Evolutionary conservation across 1,140 invertebrate species (phyloP), one percentile per base, ranked within the genome.

Genomic region (Heliconius nattereri): DNA sequence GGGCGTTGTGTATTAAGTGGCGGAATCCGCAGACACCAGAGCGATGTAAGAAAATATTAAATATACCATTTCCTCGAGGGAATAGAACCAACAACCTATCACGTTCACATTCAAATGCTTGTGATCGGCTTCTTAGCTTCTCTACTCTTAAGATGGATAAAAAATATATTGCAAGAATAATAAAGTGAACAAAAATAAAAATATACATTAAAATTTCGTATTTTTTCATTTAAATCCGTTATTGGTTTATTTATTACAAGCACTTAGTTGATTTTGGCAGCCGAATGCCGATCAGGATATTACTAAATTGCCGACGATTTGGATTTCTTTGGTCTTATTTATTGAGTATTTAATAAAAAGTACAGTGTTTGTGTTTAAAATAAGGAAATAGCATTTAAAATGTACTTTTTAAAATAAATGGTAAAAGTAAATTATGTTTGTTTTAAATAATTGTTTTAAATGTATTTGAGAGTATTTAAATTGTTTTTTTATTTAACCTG

Each of bases 231-330:
- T 29, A 16, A 66, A 5, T 29, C 60, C 60, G 26, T 8, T 23
- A 66, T 66, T 26, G 0, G 60, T 66, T 66, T 16, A 66, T 66
- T 87, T 87, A 90, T 88, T 88, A 90, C 83, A 87, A 87, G 79
- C 82, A 80, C 76, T 84, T 91, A 92, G 91, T 92, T 92, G 91
- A 92, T 90, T 90, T 91, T 86, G 89, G 86, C 89, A 86, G 71
- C 66, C 82, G 78, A 83, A 83, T 83, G 73, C 78, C 83, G 86
- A 92, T 92, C 86, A 86, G 79, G 85, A 86, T 79, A 78, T 81
- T 73, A 66, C 75, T 73, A 86, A 92, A 90, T 91, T 91, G 86
- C 81, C 81, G 81, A 71, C 72, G 71, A 79, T 87, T 84, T 52
- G 81, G 71, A 72, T 79, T 85, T 85, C 83, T 83, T 88, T 83